phyloP scores from a whole-genome alignment of 2,797 vertebrate species.

The Premnoplex brunnescens region DNA sequence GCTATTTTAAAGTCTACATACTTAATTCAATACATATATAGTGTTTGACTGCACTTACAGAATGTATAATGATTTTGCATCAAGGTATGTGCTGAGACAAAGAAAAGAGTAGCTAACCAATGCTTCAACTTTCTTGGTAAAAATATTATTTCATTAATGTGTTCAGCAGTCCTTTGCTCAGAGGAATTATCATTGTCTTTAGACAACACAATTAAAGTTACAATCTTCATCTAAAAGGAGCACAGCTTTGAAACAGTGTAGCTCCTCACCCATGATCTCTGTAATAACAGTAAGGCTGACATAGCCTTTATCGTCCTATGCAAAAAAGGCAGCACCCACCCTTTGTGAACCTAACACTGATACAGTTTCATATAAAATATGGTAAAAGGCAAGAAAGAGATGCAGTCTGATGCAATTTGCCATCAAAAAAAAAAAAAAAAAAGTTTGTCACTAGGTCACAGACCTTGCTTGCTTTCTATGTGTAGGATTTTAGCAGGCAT shows the following conservation, averaged over 20 bases:
- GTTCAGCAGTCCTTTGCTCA: neutral
- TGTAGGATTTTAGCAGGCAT: neutral
- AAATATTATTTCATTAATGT: neutral
- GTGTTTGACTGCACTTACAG: neutral
- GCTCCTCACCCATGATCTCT: neutral
- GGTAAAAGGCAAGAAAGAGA: neutral
- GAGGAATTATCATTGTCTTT: neutral
- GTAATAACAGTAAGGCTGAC: accelerated
- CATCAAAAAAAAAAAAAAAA: neutral
- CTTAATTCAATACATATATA: neutral
- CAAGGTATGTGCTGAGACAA: neutral
- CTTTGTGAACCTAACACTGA: neutral
- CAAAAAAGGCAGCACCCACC: neutral
- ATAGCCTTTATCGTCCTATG: neutral
- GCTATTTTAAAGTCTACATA: neutral
- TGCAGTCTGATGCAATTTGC: neutral
- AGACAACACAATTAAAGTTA: neutral
- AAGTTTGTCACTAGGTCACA: neutral
- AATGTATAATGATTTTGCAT: neutral
- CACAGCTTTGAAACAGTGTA: neutral
- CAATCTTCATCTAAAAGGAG: neutral
- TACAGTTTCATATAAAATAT: neutral
- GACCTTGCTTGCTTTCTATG: neutral
- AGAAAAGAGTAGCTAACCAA: neutral
- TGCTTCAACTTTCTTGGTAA: neutral